These are phyloP conservation scores for Tamias sibiricus DNA, from an alignment of 2,113 vertebrate species.

Conservation along the genomic window DNA sequence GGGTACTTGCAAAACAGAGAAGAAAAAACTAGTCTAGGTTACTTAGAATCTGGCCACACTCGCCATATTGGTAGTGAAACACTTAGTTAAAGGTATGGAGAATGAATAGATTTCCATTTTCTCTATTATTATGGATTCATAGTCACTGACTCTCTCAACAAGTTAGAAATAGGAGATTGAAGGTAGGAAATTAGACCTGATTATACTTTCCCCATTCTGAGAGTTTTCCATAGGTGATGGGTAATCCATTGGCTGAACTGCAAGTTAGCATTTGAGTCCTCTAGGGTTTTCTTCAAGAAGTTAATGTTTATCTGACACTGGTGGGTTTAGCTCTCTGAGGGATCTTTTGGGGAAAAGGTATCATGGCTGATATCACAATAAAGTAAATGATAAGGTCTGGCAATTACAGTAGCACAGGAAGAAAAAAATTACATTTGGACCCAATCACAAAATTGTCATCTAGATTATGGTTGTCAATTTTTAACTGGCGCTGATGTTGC, in stretches of 20 bases:
- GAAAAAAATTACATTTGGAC: constrained; percentile 71
- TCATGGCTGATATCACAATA: constrained; percentile 66
- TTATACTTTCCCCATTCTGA: neutral
- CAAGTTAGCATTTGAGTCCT: neutral
- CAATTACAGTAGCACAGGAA: constrained; percentile 65
- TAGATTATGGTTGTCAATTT: constrained; percentile 73
- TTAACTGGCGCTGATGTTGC: constrained; percentile 57
- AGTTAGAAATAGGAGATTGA: neutral
- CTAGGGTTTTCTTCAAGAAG: constrained; percentile 66
- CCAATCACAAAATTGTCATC: constrained; percentile 73
- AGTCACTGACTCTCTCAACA: neutral
- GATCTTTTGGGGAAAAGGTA: constrained; percentile 65
- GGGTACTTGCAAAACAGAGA: neutral
- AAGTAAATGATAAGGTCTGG: constrained; percentile 70
- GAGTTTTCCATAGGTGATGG: constrained; percentile 9
- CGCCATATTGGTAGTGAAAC: neutral
- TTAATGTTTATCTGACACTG: constrained; percentile 69
- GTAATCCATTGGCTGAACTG: neutral
- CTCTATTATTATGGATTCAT: neutral
- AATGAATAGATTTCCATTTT: neutral
- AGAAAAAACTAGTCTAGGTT: neutral
- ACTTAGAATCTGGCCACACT: neutral
- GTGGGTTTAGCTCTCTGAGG: constrained; percentile 59
- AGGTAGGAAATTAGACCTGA: neutral
- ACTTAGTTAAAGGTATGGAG: neutral